A percentile compares a stretch with the other conserved stretches of the same genome.
Conservation (phyloP, 1,140 invertebrate genomes). For the Tenebrio molitor region DNA sequence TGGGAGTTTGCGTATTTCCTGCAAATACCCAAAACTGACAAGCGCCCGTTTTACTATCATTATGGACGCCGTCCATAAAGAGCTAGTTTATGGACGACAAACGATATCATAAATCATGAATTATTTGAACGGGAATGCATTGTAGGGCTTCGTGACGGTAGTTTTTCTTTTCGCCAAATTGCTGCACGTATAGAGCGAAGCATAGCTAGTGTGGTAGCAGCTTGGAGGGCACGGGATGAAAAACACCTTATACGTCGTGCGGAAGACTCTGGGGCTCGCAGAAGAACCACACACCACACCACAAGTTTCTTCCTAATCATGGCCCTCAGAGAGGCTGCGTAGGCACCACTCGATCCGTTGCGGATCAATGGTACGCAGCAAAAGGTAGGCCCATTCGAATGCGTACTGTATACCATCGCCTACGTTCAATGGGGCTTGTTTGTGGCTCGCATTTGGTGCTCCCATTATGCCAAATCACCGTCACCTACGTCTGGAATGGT, state of each 20-base stretch:
- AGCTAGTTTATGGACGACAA: too few species aligned
- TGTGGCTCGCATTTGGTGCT: neutral
- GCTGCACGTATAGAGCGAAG: neutral
- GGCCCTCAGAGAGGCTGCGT: neutral
- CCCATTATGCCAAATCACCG: neutral
- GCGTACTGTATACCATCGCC: neutral
- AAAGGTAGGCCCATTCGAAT: neutral
- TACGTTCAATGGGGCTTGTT: neutral
- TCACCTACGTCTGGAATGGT: neutral
- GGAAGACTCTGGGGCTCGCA: neutral
- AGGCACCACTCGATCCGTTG: neutral
- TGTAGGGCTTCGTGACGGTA: too few species aligned
- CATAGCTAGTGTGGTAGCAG: neutral
- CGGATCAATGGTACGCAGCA: neutral
- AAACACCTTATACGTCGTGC: neutral
- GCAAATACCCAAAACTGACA: too few species aligned
- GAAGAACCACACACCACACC: neutral
- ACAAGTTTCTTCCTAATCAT: neutral
- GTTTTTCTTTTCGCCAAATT: too few species aligned
- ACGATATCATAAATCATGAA: too few species aligned
- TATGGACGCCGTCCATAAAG: too few species aligned
- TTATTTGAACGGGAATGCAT: too few species aligned
- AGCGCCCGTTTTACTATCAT: too few species aligned
- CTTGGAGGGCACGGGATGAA: neutral
- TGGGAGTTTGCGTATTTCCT: too few species aligned